These are phyloP conservation scores for Callipepla squamata DNA, from an alignment of 2,113 vertebrate species.

Conservation along the genomic window DNA sequence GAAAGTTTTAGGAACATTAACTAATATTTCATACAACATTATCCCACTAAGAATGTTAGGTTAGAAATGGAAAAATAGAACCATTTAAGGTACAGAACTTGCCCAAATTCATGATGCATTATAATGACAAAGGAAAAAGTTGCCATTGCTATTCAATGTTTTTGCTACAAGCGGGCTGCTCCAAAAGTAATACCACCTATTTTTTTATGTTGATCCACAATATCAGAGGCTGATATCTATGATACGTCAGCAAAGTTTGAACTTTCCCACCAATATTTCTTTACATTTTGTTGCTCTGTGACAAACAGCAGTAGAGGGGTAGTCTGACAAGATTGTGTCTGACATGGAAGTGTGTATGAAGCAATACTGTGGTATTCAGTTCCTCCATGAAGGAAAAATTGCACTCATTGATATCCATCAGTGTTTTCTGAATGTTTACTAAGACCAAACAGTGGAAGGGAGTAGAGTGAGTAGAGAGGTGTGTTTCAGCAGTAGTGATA, in stretches of 20 bases:
- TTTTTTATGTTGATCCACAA: no score
- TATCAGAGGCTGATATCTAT: no score
- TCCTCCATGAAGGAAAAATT: neutral
- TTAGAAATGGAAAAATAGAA: neutral
- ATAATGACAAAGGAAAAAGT: neutral
- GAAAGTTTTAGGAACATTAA: neutral
- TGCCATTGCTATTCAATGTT: neutral
- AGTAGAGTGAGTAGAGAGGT: no score
- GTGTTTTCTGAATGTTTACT: neutral
- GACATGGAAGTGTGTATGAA: no score
- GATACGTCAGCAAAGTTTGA: no score
- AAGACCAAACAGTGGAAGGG: neutral
- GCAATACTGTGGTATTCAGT: no score
- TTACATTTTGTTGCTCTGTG: no score
- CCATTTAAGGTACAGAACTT: neutral
- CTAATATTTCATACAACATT: neutral
- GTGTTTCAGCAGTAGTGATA: neutral
- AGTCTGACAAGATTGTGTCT: no score
- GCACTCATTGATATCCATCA: neutral
- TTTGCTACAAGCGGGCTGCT: neutral
- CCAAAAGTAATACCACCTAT: neutral
- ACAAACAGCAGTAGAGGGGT: no score
- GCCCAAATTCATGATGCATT: neutral
- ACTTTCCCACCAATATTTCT: no score
- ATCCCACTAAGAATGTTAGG: neutral